A percentile compares a stretch with the other conserved stretches of the same genome.
Evolutionary conservation across 1,140 invertebrate genomes (phyloP).

Genomic region (Tetramorium parvispinum): DNA sequence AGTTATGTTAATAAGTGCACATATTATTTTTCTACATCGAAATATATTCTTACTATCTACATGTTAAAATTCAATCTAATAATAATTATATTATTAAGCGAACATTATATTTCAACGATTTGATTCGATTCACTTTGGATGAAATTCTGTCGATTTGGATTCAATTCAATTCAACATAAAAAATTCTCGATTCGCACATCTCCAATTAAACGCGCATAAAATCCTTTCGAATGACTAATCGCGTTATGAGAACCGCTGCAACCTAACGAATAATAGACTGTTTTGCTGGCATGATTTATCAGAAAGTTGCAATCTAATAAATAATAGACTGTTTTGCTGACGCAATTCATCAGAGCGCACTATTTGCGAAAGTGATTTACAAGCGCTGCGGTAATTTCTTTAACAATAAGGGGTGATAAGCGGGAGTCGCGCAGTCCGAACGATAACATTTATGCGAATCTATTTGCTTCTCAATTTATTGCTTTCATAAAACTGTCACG

Average conservation of each 20-base stretch:
- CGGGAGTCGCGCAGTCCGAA: background rate
- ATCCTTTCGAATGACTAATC: background rate
- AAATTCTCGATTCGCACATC: no score
- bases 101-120: no score
- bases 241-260: background rate
- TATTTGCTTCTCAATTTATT: constrained; percentile 17
- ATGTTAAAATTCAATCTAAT: no score
- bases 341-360: constrained; percentile 24
- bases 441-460: constrained; percentile 1
- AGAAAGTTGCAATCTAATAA: background rate
- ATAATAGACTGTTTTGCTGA: constrained; percentile 14
- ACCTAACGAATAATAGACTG: background rate
- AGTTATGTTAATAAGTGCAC: no score
- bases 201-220: background rate
- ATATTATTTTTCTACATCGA: no score
- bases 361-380: constrained; percentile 40
- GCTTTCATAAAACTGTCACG: background rate
- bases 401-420: constrained; percentile 13
- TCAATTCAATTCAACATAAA: no score
- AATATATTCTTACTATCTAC: no score
- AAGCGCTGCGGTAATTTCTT: background rate
- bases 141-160: no score
- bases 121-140: no score
- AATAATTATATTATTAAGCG: no score
- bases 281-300: constrained; percentile 37